Base-by-base conservation (phyloP, 2,888 invertebrate species). In the Troides helena region DNA sequence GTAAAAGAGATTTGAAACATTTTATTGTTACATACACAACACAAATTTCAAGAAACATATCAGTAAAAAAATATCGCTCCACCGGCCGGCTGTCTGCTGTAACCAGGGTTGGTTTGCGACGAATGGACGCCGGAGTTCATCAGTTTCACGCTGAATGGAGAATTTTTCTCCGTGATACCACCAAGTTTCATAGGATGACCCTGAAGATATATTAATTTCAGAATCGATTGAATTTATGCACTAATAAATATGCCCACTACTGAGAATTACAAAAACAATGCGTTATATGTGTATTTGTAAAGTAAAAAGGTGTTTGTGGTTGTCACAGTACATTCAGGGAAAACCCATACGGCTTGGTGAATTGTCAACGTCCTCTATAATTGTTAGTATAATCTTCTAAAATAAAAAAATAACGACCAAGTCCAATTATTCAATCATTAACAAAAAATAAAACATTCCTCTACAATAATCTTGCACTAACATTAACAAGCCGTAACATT, bases 41-140 rank as follows among this genome's bases (percentile, higher is more conserved):
- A 58, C 23, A 58, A n/a, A 58, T 58, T 58, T 58, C 53, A 53
- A 23, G 12, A 58, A 58, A 23, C 23, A 18, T 53, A 80, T 72
- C 36, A 62, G 14, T 96, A 96, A 81, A 95, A 95, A 88, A 95
- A 96, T 72, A 95, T 94, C 65, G 94, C 95, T 76, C 96, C 96
- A 75, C 95, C 96, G 60, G 95, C 95, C 10, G 95, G 94, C 85
- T 97, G 96, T 76, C 97, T 93, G 71, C 96, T 96, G 88, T 95
- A 97, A 3, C 97, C 97, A 72, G 96, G 96, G 84, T 96, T 97
- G 36, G 96, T 96, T 85, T 96, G 94, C 74, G 96, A 96, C 18
- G 95, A 95, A 84, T 97, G 97, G 56, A 96, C 95, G 6, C 96
- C 96, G n/a, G 95, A 95, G 83, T 96, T 96, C 90, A 96, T 96